A percentile compares a stretch with the other conserved stretches of the same genome.
phyloP scores from a whole-genome alignment of 2,888 invertebrate genomes.

The Griposia aprilina region DNA sequence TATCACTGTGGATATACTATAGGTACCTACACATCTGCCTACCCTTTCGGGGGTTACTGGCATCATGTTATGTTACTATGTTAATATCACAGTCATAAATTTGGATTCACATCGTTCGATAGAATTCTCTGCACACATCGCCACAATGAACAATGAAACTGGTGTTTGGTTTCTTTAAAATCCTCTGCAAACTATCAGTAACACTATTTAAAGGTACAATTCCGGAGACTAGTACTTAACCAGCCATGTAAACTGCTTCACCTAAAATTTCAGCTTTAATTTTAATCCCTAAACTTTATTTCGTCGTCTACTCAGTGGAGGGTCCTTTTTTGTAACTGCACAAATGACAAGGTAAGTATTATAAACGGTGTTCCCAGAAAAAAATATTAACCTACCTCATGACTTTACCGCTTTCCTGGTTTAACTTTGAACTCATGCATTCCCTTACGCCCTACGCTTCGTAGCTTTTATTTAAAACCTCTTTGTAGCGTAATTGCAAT shows the following conservation, averaged over 20 bases:
- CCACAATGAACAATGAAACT: not conserved
- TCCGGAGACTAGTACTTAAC: not conserved
- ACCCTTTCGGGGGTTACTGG: not conserved
- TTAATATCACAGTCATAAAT: not conserved
- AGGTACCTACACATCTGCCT: not conserved
- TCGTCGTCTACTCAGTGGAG: conserved; percentile 5
- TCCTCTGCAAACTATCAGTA: not conserved
- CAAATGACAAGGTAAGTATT: conserved; percentile 2
- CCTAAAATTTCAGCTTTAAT: conserved; percentile 2
- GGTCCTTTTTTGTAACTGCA: conserved; percentile 10
- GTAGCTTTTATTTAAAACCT: conserved; percentile 52
- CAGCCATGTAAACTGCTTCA: conserved; percentile 1
- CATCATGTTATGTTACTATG: not conserved
- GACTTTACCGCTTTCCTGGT: conserved; percentile 23
- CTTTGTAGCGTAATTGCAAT: conserved; percentile 59
- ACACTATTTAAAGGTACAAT: not conserved
- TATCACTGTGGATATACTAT: not conserved
- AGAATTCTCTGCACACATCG: not conserved
- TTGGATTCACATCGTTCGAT: not conserved
- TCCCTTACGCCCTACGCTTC: conserved; percentile 25
- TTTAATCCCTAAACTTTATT: not conserved
- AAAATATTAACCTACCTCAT: conserved; percentile 55
- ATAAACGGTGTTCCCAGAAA: conserved; percentile 51
- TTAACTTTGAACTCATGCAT: conserved; percentile 39
- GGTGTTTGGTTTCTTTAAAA: not conserved